Percentiles rank a stretch among this genome's conserved stretches.
These are phyloP conservation scores for Alcedo quadribrachys DNA, from an alignment of 2,797 vertebrate species.

Conservation along the genomic window DNA sequence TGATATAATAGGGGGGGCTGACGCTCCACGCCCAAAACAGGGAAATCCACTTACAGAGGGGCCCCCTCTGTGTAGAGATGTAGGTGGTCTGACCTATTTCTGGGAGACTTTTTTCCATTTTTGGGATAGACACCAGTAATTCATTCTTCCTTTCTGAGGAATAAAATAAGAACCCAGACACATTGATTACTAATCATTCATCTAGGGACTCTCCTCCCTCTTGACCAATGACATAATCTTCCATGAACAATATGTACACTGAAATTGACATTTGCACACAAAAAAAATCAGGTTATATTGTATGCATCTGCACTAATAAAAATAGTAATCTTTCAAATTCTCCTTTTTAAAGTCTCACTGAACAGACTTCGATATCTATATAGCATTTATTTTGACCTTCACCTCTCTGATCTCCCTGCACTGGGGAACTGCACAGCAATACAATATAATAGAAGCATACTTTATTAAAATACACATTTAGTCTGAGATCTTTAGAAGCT, in stretches of 20 bases:
- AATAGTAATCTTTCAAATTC: conserved; percentile 78
- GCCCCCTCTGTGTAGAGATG: neutral
- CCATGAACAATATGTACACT: conserved; percentile 69
- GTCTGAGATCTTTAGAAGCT: neutral
- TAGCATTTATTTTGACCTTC: conserved; percentile 69
- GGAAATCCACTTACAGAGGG: conserved; percentile 27
- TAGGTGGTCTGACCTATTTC: conserved; percentile 35
- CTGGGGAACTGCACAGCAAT: neutral
- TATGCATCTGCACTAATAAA: conserved; percentile 79
- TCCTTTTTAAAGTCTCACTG: conserved; percentile 69
- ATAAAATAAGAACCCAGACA: conserved; percentile 75
- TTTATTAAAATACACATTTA: conserved; percentile 46
- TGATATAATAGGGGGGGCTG: neutral
- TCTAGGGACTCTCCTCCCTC: conserved; percentile 69
- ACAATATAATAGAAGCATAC: conserved; percentile 6
- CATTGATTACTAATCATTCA: conserved; percentile 82
- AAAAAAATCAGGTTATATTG: conserved; percentile 69
- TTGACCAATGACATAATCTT: conserved; percentile 76
- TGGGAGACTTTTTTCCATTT: conserved; percentile 64
- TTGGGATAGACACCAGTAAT: conserved; percentile 70
- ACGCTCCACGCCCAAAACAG: neutral
- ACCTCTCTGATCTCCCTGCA: conserved; percentile 6
- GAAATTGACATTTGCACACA: conserved; percentile 77
- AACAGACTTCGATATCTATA: conserved; percentile 71
- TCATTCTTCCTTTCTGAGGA: conserved; percentile 72